Evolutionary conservation across 1,140 invertebrate species (phyloP), one percentile per base, ranked within the genome.

Genomic region (Gryllus bimaculatus): DNA sequence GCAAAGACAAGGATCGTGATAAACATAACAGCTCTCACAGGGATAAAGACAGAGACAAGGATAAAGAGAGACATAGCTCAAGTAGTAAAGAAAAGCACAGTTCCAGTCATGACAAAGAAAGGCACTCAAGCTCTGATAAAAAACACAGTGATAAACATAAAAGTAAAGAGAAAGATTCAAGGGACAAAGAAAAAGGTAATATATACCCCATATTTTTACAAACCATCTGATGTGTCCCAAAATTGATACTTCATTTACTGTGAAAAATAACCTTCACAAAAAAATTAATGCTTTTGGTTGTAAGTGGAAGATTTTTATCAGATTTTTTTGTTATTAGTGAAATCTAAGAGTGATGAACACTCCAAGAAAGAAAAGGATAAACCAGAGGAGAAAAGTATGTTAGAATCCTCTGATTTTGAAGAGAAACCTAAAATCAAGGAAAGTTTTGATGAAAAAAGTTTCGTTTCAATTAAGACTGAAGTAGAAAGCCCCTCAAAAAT

Each of bases 1-100:
- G 87, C 81, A 91, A 88, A 81, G 89, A 90, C 81, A 88, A 83
- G 82, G 86, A 88, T 83, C 82, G 82, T 83, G 82, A 83, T 13
- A 66, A 66, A 66, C 10, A 66, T 66, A 66, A 66, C 26, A 39
- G 26, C 5, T 39, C 26, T 39, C 26, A 39, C 26, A 83, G 84
- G 77, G 84, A 86, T 66, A 85, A 84, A 80, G 83, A 82, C 74
- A 81, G 81, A 13, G 18, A 18, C 75, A 83, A 83, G 54, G 84
- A 86, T 74, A 86, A 86, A 79, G 87, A 89, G 47, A 89, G 87
- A 78, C 86, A 88, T 82, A 85, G 86, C 54, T 66, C 54, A 66
- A 66, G 26, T 39, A 39, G 26, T 39, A 39, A 39, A 39, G 26
- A 39, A 39, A 39, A 39, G 26, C 26, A 39, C 79, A 82, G 80